Evolutionary conservation across 1,140 invertebrate species (phyloP).

Genomic region (Ptiloglossa arizonensis): DNA sequence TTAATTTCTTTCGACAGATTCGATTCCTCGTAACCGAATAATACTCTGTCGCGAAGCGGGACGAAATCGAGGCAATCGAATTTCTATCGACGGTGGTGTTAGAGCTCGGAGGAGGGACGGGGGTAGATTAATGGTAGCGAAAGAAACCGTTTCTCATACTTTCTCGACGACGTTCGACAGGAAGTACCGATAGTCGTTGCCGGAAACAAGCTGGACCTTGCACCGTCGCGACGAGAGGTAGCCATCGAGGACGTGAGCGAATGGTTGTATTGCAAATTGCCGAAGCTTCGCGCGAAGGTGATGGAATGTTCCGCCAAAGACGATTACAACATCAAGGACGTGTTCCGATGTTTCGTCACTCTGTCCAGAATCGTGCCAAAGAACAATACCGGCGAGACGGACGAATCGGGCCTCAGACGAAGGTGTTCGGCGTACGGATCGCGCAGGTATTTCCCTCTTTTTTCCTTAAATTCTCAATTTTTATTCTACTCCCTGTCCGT

Average conservation of each 20-base stretch:
- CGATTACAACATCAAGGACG: conserved; percentile 89
- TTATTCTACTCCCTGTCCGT: too few relatives aligned
- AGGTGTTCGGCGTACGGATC: conserved; percentile 88
- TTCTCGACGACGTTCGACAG: conserved; percentile 73
- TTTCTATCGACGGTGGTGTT: not conserved
- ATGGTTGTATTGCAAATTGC: conserved; percentile 90
- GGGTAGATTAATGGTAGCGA: not conserved
- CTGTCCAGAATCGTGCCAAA: conserved; percentile 86
- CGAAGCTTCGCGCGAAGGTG: conserved; percentile 88
- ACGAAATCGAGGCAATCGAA: not conserved
- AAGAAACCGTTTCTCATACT: not conserved
- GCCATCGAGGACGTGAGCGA: conserved; percentile 90
- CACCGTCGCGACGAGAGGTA: conserved; percentile 85
- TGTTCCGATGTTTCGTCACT: conserved; percentile 88
- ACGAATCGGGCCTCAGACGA: conserved; percentile 86
- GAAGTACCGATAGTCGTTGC: conserved; percentile 93
- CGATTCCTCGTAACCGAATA: too few relatives aligned
- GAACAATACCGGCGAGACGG: conserved; percentile 82
- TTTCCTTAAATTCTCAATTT: not conserved
- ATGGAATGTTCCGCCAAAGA: conserved; percentile 92
- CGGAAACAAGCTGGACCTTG: conserved; percentile 91
- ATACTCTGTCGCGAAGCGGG: not conserved
- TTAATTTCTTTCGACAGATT: too few relatives aligned
- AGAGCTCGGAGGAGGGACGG: too few relatives aligned
- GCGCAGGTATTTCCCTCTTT: conserved; percentile 70